Conservation (phyloP, 2,797 vertebrate genomes). For the Xiphophorus birchmanni region DNA sequence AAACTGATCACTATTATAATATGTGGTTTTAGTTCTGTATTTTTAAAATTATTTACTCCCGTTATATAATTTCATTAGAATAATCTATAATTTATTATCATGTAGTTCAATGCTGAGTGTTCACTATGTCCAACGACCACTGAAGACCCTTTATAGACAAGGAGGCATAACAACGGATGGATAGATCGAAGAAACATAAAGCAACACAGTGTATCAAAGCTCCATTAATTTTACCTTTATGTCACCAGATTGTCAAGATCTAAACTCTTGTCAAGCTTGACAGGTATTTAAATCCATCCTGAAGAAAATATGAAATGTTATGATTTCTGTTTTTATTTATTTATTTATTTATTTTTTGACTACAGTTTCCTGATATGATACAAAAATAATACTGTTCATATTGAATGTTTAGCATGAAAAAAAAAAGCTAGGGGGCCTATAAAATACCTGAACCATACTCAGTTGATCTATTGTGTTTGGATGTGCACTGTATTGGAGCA, state of each 20-base stretch:
- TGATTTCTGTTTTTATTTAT: not conserved
- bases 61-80: not conserved
- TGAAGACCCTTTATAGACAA: no score
- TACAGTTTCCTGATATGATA: not conserved
- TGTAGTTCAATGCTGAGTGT: not conserved
- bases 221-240: not conserved
- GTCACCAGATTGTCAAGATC: not conserved
- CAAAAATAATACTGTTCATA: not conserved
- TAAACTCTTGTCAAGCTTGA: not conserved
- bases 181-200: not conserved
- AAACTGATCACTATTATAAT: not conserved
- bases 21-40: not conserved
- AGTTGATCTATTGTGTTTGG: slow-evolving; percentile 10
- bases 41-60: not conserved
- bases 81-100: not conserved
- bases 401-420: not conserved
- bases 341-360: not conserved
- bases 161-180: not conserved
- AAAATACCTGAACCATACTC: not conserved
- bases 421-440: not conserved
- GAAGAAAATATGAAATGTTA: not conserved
- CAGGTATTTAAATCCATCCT: not conserved
- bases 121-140: not conserved
- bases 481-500: slow-evolving; percentile 21
- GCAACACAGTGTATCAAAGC: not conserved